Conservation (phyloP, 2,797 vertebrate genomes). For the Acanthurus lineatus region DNA sequence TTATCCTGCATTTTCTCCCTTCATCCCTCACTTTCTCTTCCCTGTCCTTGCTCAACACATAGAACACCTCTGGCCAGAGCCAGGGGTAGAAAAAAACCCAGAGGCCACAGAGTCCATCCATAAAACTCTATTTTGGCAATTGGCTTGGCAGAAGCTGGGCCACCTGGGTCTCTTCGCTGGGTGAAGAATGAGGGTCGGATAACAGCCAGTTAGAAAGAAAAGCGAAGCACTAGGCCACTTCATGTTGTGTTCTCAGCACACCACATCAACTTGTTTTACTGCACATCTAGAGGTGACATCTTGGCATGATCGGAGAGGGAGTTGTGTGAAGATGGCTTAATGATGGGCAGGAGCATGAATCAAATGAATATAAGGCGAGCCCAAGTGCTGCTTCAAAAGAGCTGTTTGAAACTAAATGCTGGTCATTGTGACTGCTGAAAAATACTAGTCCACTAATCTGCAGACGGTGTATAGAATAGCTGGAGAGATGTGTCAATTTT, state of each 20-base stretch:
- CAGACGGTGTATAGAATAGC: background rate
- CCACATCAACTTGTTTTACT: constrained; percentile 57
- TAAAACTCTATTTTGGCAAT: constrained; percentile 73
- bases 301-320: background rate
- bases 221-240: constrained; percentile 48
- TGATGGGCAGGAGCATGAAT: constrained; percentile 24
- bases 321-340: constrained; percentile 16
- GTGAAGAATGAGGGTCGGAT: constrained; percentile 62
- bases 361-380: background rate
- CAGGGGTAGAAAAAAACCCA: constrained; percentile 3
- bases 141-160: constrained; percentile 53
- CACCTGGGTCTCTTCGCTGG: constrained; percentile 69
- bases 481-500: background rate
- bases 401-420: constrained; percentile 17
- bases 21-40: constrained; percentile 9
- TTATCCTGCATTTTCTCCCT: constrained; percentile 5
- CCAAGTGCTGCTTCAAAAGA: constrained; percentile 18
- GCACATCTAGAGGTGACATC: constrained; percentile 33
- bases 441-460: constrained; percentile 9
- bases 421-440: constrained; percentile 3
- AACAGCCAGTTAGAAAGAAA: constrained; percentile 52
- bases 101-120: constrained; percentile 61
- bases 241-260: constrained; percentile 42
- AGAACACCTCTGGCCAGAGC: constrained; percentile 28
- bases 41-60: background rate